Evolutionary conservation across 2,113 vertebrate species (phyloP), one percentile per base, ranked within the genome.

Genomic region (Martes martes): DNA sequence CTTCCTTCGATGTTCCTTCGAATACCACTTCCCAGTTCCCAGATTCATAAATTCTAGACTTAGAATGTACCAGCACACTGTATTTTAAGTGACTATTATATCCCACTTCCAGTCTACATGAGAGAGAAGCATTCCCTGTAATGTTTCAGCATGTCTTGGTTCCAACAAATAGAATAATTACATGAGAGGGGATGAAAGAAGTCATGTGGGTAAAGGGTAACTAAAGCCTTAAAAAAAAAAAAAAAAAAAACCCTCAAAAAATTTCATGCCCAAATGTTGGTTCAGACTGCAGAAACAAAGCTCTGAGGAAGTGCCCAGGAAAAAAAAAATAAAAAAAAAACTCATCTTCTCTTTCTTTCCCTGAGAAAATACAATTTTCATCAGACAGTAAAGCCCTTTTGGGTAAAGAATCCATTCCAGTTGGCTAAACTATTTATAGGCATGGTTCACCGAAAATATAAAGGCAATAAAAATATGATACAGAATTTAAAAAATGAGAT

Each of bases 91-190:
- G 52, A 67, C 23, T 4, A 16, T 57, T 76, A 24, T 19, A 9
- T 18, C 24, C 90, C 16, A 47, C 45, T 80, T 45, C 63, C 42
- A 78, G 52, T 45, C 19, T 65, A 16, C 89, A 42, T 47, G 24
- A 36, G 45, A 73, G 57, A 81, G 39, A 86, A 95, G 86, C 24
- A 57, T 14, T 15, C 1, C 67, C 69, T 59, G 16, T 47, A n/a
- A 52, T 78, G 31, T 84, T 63, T 78, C 61, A 71, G 7, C 33
- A 26, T 19, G 21, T 52, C 79, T 80, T 80, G 23, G 33, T 95
- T 95, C 74, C 78, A 89, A 87, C 83, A 95, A 95, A 83, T 50
- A 81, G 50, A 33, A 26, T 78, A 79, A 94, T 85, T 89, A 91
- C 4, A 59, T n/a, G 59, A 31, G 55, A 14, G 11, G 2, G 45